phyloP scores from a whole-genome alignment of 1,140 invertebrate species.

The Brachionus koreanus region DNA sequence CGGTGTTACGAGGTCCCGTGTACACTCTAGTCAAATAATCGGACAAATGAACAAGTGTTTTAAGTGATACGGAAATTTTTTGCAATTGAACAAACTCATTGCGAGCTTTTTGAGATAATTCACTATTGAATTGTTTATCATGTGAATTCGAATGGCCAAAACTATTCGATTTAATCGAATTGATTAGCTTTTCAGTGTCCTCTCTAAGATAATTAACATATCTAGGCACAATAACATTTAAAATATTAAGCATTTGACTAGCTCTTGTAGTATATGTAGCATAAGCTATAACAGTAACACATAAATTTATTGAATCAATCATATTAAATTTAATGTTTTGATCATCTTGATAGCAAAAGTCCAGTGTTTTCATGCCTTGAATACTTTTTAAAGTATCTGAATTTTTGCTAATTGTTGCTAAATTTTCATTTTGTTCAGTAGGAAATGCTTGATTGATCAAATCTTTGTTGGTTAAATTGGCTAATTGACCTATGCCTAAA shows the following conservation, averaged over 20 bases:
- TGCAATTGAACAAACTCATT: conserved; percentile 86
- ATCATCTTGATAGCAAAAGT: conserved; percentile 59
- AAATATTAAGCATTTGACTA: conserved; percentile 91
- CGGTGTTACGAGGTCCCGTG: background rate
- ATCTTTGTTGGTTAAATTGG: conserved; percentile 25
- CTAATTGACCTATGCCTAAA: conserved; percentile 17
- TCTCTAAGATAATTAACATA: conserved; percentile 59
- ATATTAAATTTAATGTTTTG: conserved; percentile 53
- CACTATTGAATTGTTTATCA: background rate
- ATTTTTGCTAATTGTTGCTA: background rate
- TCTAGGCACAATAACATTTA: conserved; percentile 91
- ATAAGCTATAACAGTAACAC: conserved; percentile 86
- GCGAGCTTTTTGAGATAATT: conserved; percentile 62
- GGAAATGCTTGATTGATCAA: background rate
- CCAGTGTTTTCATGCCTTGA: conserved; percentile 46
- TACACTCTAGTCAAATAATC: conserved; percentile 44
- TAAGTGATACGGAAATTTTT: conserved; percentile 45
- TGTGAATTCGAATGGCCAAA: background rate
- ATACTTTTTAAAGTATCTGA: background rate
- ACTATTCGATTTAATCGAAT: conserved; percentile 65
- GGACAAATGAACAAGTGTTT: conserved; percentile 36
- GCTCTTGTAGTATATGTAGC: conserved; percentile 88
- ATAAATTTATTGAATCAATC: conserved; percentile 58
- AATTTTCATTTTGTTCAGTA: background rate
- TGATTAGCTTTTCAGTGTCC: conserved; percentile 73